Evolutionary conservation across 2,113 vertebrate species (phyloP).

Genomic region (Agapornis roseicollis): DNA sequence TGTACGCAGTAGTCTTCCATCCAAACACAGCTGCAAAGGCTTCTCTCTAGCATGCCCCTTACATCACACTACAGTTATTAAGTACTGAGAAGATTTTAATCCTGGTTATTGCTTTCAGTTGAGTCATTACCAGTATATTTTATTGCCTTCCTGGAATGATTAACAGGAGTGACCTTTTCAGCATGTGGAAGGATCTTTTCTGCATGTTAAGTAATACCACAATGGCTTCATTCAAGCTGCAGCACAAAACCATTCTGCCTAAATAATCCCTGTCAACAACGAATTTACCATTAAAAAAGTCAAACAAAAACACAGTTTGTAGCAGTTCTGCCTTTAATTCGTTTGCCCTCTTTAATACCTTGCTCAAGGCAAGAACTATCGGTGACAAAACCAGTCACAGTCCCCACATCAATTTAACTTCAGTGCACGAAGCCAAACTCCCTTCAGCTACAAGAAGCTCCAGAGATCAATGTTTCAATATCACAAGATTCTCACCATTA

Average conservation of each 20-base stretch:
- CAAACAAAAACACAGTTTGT: neutral
- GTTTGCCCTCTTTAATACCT: neutral
- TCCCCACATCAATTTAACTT: neutral
- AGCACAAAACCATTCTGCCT: neutral
- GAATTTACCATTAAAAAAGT: conserved; percentile 3
- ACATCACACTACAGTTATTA: neutral
- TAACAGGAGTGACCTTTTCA: conserved; percentile 37
- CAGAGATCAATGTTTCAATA: neutral
- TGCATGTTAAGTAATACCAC: conserved; percentile 2
- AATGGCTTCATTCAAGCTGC: neutral
- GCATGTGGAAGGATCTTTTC: conserved; percentile 8
- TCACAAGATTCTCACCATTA: neutral
- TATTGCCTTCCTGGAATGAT: conserved; percentile 28
- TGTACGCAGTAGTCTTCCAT: neutral
- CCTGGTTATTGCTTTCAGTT: conserved; percentile 1
- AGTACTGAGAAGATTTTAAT: conserved; percentile 1
- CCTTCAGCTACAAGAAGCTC: neutral
- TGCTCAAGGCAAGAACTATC: neutral
- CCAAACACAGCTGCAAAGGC: neutral
- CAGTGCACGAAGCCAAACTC: neutral
- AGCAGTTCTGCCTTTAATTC: neutral
- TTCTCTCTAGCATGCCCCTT: neutral
- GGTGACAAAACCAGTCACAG: neutral
- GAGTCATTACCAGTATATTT: conserved; percentile 23
- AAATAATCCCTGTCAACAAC: neutral